These are phyloP conservation scores for Rallus crepitans DNA, from an alignment of 2,797 vertebrate species.

Conservation along the genomic window DNA sequence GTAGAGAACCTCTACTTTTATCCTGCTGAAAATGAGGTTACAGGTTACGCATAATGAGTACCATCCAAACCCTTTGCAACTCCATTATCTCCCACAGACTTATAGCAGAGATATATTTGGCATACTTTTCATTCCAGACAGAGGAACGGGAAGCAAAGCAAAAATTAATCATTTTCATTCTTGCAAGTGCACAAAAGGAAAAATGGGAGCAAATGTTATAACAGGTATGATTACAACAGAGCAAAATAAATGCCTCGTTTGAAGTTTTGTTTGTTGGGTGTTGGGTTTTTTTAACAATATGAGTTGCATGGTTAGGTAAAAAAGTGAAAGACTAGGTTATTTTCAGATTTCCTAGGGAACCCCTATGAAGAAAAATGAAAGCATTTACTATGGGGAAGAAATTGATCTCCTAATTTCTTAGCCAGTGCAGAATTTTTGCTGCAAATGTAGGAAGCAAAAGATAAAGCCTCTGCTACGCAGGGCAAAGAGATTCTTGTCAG, in stretches of 20 bases:
- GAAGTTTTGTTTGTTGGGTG: no score
- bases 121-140: background rate
- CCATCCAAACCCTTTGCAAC: background rate
- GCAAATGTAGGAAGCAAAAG: background rate
- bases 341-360: background rate
- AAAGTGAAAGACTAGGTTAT: background rate
- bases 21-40: slow-evolving; percentile 41
- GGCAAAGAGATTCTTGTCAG: background rate
- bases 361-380: background rate
- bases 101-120: background rate
- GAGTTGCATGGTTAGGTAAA: background rate
- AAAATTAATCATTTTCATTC: background rate
- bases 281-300: background rate
- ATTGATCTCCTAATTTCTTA: background rate
- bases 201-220: background rate
- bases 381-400: background rate
- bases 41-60: background rate
- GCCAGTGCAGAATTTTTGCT: background rate
- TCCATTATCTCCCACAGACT: background rate
- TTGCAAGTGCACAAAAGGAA: background rate
- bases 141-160: background rate
- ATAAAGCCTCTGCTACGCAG: background rate
- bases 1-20: background rate
- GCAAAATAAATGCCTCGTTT: background rate
- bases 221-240: background rate